Conservation (phyloP, 1,140 invertebrate genomes). For the Parapsyche elsis region DNA sequence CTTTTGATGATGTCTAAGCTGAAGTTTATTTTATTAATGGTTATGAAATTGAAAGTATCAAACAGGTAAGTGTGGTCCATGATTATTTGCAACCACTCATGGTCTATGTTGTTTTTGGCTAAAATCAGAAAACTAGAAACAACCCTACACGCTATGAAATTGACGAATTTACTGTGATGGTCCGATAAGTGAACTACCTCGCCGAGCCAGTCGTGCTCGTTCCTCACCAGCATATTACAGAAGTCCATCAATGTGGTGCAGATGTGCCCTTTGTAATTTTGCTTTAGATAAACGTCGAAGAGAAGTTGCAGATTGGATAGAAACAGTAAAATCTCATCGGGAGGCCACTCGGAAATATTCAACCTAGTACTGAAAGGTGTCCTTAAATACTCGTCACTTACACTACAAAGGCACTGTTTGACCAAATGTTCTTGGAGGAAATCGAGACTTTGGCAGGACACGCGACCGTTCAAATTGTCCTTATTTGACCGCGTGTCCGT, state of each 20-base stretch:
- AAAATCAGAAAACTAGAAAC: conserved; percentile 85
- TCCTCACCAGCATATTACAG: conserved; percentile 81
- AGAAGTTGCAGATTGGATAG: conserved; percentile 84
- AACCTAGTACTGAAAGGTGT: conserved; percentile 77
- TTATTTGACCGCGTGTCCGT: conserved; percentile 6
- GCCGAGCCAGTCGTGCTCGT: conserved; percentile 84
- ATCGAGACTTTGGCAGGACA: conserved; percentile 61
- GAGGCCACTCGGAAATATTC: conserved; percentile 77
- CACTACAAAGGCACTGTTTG: conserved; percentile 81
- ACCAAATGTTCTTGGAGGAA: conserved; percentile 73
- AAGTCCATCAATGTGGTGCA: conserved; percentile 82
- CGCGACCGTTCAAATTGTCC: neutral
- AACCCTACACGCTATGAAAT: conserved; percentile 81
- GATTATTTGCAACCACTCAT: conserved; percentile 80
- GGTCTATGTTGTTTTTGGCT: conserved; percentile 81
- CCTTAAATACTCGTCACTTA: conserved; percentile 74
- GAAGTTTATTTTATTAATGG: conserved; percentile 79
- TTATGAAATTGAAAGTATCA: conserved; percentile 68
- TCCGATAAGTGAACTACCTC: conserved; percentile 83
- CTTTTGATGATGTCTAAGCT: conserved; percentile 85
- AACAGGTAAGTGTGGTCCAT: conserved; percentile 73
- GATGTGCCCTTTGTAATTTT: conserved; percentile 82
- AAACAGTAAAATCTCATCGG: conserved; percentile 78
- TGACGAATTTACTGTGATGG: conserved; percentile 82
- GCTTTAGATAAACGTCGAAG: conserved; percentile 86